phyloP scores from a whole-genome alignment of 1,140 invertebrate species.

The Macrobrachium rosenbergii region DNA sequence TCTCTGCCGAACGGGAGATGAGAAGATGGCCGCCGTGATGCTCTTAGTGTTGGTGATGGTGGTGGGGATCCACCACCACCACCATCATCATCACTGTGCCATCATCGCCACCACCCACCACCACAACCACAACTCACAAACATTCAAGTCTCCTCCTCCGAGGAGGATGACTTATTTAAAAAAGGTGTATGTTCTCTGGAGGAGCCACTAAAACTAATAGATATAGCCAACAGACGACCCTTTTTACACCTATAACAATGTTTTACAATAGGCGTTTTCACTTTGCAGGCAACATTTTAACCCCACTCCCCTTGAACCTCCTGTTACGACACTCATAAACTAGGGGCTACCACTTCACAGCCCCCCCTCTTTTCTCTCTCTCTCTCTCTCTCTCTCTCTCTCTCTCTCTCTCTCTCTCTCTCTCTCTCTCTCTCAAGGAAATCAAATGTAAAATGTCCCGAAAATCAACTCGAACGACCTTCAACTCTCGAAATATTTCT shows the following conservation, averaged over 20 bases:
- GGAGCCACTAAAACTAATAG: constrained; percentile 56
- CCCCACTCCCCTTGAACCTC: constrained; percentile 16
- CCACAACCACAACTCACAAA: constrained; percentile 14
- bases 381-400: neutral
- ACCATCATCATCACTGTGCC: neutral
- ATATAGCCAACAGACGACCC: constrained; percentile 55
- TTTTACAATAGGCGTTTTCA: constrained; percentile 60
- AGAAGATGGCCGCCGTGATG: too few relatives aligned
- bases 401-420: constrained; percentile 14
- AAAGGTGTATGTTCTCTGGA: constrained; percentile 46
- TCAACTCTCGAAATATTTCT: too few relatives aligned
- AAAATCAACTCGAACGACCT: too few relatives aligned
- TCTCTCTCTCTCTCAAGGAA: too few relatives aligned
- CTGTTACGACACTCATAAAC: constrained; percentile 58
- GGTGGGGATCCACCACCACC: neutral
- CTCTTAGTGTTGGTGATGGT: neutral
- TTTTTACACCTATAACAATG: constrained; percentile 57
- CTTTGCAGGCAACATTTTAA: constrained; percentile 47
- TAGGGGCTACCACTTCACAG: constrained; percentile 28
- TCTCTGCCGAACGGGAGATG: too few relatives aligned
- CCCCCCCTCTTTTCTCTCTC: neutral
- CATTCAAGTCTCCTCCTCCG: constrained; percentile 43
- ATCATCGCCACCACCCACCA: neutral
- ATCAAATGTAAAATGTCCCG: too few relatives aligned
- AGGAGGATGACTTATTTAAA: constrained; percentile 59